Evolutionary conservation across 2,113 vertebrate species (phyloP).

Genomic region (Hemiscyllium ocellatum): DNA sequence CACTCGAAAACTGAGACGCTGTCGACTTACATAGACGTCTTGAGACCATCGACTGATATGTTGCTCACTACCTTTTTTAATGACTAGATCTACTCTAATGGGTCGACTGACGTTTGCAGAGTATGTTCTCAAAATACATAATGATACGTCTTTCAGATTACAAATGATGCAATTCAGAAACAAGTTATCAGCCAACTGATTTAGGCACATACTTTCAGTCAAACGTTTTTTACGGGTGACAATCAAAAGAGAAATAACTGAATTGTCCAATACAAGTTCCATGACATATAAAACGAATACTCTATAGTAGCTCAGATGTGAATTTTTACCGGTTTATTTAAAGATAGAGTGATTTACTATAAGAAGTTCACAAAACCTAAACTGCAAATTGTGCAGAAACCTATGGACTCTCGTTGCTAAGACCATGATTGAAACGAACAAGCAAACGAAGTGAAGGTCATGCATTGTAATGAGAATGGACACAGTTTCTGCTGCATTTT

Average conservation of each 20-base stretch:
- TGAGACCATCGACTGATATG: background rate
- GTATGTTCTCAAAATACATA: no score
- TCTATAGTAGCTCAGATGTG: background rate
- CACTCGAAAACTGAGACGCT: background rate
- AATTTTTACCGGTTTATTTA: no score
- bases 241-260: background rate
- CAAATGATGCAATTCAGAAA: no score
- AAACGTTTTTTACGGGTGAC: background rate
- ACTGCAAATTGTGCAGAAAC: no score
- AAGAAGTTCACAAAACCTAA: no score
- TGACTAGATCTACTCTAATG: background rate
- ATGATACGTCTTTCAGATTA: no score
- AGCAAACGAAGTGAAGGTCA: background rate
- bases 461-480: background rate
- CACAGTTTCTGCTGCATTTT: fast-evolving
- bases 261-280: background rate
- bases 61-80: background rate
- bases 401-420: no score
- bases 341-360: no score
- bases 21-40: background rate
- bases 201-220: background rate
- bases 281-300: background rate
- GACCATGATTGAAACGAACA: no score
- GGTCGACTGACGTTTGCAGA: background rate
- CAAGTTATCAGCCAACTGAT: background rate